phyloP scores from a whole-genome alignment of 2,888 invertebrate species.

The Dryobota labecula region DNA sequence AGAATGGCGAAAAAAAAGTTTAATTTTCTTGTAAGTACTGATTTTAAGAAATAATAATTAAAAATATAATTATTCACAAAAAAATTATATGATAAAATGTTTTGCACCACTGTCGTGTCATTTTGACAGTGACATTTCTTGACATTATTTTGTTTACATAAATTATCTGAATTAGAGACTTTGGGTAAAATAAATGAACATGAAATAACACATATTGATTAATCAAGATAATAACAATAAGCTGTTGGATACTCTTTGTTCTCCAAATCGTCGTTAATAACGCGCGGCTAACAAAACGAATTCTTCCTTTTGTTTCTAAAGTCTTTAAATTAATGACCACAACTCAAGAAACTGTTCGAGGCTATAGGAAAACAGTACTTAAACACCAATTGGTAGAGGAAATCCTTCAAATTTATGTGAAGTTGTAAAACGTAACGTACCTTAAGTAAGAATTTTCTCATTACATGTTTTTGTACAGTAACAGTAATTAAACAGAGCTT shows the following conservation, averaged over 20 bases:
- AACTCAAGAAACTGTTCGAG: constrained; percentile 46
- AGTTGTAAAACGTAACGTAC: neutral
- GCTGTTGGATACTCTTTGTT: constrained; percentile 73
- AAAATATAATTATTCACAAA: too few relatives aligned
- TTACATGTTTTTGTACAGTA: neutral
- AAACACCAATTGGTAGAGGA: constrained; percentile 42
- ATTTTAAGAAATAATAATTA: too few relatives aligned
- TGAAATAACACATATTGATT: constrained; percentile 42
- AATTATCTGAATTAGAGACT: too few relatives aligned
- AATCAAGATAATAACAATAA: constrained; percentile 23
- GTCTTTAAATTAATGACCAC: constrained; percentile 33
- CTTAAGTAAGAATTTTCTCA: neutral
- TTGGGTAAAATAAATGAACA: too few relatives aligned
- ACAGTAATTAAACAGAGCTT: constrained; percentile 32
- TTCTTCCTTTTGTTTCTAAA: constrained; percentile 66
- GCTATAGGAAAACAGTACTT: constrained; percentile 51
- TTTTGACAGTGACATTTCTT: too few relatives aligned
- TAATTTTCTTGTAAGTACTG: too few relatives aligned
- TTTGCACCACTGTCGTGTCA: too few relatives aligned
- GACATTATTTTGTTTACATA: too few relatives aligned
- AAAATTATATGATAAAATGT: too few relatives aligned
- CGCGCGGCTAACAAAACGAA: constrained; percentile 49
- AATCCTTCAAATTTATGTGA: constrained; percentile 35
- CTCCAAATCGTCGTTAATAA: constrained; percentile 63
- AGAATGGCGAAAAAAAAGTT: too few relatives aligned